phyloP scores from a whole-genome alignment of 1,140 invertebrate genomes.

The Drosophila pachea region DNA sequence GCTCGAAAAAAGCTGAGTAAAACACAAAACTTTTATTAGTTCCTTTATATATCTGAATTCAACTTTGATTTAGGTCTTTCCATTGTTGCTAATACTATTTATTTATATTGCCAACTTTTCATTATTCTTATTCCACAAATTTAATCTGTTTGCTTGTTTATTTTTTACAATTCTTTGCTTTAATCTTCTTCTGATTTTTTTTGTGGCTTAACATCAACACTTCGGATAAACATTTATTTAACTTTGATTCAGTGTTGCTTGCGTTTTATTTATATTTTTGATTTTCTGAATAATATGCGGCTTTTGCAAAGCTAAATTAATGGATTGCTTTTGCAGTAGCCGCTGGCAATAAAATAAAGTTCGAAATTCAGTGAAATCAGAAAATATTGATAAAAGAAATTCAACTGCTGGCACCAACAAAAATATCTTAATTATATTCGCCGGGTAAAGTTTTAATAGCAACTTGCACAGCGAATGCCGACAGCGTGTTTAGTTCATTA shows the following conservation, averaged over 20 bases:
- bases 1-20: neutral
- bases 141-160: constrained; percentile 14
- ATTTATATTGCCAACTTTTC: neutral
- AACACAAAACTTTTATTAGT: neutral
- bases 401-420: neutral
- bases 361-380: neutral
- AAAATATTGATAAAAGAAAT: too few species aligned
- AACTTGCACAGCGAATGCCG: constrained; percentile 3
- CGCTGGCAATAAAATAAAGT: neutral
- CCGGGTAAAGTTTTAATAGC: neutral
- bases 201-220: constrained; percentile 31
- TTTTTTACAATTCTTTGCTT: neutral
- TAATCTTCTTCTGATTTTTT: neutral
- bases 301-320: constrained; percentile 25
- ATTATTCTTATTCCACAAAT: constrained; percentile 1
- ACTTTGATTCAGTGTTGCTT: constrained; percentile 7
- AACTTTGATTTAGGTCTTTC: neutral
- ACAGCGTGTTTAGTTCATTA: constrained; percentile 37
- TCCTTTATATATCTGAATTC: neutral
- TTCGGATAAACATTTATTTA: constrained; percentile 31
- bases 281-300: neutral
- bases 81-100: neutral
- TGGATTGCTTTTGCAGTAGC: constrained; percentile 3
- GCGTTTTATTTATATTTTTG: constrained; percentile 1
- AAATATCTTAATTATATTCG: neutral